Evolutionary conservation across 2,888 invertebrate genomes (phyloP).

Genomic region (Meganola albula): DNA sequence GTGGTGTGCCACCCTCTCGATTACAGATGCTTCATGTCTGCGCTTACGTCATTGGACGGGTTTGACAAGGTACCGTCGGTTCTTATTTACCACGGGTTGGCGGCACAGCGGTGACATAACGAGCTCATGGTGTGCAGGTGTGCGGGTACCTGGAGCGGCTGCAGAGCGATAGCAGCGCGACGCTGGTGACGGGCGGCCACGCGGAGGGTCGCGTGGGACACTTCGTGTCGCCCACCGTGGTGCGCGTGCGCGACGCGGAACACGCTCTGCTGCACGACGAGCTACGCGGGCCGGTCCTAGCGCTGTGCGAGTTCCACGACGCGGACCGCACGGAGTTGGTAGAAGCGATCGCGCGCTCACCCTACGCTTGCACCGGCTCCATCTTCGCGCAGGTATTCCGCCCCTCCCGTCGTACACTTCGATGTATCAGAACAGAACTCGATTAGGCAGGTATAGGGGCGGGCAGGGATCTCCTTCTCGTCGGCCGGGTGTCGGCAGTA

Average conservation of each 20-base stretch:
- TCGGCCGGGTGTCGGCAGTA: too few relatives aligned
- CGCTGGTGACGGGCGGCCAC: too few relatives aligned
- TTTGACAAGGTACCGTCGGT: slow-evolving; percentile 62
- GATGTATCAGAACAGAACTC: too few relatives aligned
- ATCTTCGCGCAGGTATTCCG: slow-evolving; percentile 80
- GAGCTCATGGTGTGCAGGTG: slow-evolving; percentile 6
- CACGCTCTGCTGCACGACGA: slow-evolving; percentile 91
- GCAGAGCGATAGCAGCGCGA: too few relatives aligned
- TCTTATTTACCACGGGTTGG: too few relatives aligned
- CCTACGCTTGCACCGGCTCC: slow-evolving; percentile 85
- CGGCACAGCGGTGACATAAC: too few relatives aligned
- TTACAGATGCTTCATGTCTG: slow-evolving; percentile 86
- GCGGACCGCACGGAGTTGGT: slow-evolving; percentile 73
- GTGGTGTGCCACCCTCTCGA: slow-evolving; percentile 89
- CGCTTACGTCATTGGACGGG: slow-evolving; percentile 93
- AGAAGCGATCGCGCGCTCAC: slow-evolving; percentile 82
- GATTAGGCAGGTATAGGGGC: too few relatives aligned
- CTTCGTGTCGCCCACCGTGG: slow-evolving; percentile 92
- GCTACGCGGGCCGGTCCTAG: slow-evolving; percentile 93
- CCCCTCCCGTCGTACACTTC: too few relatives aligned
- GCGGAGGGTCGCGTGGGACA: too few relatives aligned
- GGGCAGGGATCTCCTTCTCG: too few relatives aligned
- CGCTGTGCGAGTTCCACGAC: slow-evolving; percentile 90
- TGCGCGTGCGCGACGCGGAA: slow-evolving; percentile 84
- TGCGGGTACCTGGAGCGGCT: slow-evolving; percentile 12